Evolutionary conservation across 2,797 vertebrate genomes (phyloP).

Genomic region (Brachyalestes nurse): DNA sequence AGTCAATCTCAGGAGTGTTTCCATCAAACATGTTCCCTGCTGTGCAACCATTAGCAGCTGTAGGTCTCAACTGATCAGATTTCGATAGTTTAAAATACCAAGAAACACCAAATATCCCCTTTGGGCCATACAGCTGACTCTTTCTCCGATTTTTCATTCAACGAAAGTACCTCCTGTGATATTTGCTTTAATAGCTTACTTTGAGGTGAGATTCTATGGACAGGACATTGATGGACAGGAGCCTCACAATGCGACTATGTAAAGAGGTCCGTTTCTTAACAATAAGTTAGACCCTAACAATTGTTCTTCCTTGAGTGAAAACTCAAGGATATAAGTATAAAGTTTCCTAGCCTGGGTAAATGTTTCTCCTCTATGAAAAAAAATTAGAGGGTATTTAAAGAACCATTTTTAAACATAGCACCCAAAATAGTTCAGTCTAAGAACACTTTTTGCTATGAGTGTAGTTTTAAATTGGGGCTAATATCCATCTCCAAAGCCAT

Average conservation of each 20-base stretch:
- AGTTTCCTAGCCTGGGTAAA: too few relatives aligned
- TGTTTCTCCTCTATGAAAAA: too few relatives aligned
- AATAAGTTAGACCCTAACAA: too few relatives aligned
- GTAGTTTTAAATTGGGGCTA: not conserved
- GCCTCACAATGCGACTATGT: not conserved
- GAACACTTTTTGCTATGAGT: too few relatives aligned
- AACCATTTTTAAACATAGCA: too few relatives aligned
- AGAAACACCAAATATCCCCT: constrained; percentile 14
- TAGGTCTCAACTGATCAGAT: constrained; percentile 23
- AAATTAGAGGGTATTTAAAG: too few relatives aligned
- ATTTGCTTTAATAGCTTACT: not conserved
- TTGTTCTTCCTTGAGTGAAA: too few relatives aligned
- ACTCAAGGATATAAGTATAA: too few relatives aligned
- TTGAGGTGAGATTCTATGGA: not conserved
- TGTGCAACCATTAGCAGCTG: constrained; percentile 26
- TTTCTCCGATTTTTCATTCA: not conserved
- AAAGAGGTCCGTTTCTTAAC: not conserved
- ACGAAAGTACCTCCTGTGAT: not conserved
- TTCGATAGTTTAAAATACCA: constrained; percentile 5
- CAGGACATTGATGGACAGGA: not conserved
- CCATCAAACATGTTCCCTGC: not conserved
- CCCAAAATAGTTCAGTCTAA: too few relatives aligned
- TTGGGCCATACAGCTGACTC: too few relatives aligned
- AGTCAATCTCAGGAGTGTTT: constrained; percentile 27
- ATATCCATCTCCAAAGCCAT: not conserved